Conservation (phyloP, 2,888 invertebrate species). For the Xylota segnis region DNA sequence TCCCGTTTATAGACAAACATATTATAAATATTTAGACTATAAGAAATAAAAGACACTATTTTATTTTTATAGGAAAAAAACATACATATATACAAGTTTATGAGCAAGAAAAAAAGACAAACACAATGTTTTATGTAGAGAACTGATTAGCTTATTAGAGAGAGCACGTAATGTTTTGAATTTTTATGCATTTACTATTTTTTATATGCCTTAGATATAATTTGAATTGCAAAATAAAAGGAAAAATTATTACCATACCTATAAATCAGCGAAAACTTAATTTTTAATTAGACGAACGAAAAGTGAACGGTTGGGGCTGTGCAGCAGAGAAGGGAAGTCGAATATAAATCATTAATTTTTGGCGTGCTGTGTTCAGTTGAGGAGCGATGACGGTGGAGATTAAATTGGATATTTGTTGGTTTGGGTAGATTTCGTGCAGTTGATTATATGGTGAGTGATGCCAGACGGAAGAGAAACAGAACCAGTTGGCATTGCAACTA, state of each 20-base stretch:
- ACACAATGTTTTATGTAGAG: slow-evolving; percentile 68
- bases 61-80: slow-evolving; percentile 29
- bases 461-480: neutral
- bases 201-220: slow-evolving; percentile 52
- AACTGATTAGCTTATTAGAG: slow-evolving; percentile 75
- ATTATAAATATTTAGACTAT: slow-evolving; percentile 33
- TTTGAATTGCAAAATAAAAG: slow-evolving; percentile 55
- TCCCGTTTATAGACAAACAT: slow-evolving; percentile 33
- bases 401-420: neutral
- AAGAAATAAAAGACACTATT: slow-evolving; percentile 34
- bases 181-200: slow-evolving; percentile 66
- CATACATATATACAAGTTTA: slow-evolving; percentile 24
- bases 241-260: slow-evolving; percentile 39
- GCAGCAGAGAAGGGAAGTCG: slow-evolving; percentile 5
- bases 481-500: neutral
- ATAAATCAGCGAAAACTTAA: neutral
- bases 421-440: slow-evolving; percentile 3
- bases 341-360: slow-evolving; percentile 27
- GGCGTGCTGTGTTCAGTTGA: neutral
- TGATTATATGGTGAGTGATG: neutral
- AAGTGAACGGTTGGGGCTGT: neutral
- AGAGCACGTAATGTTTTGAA: slow-evolving; percentile 41
- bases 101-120: slow-evolving; percentile 54
- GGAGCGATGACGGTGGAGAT: slow-evolving; percentile 6
- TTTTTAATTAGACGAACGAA: neutral